These are phyloP conservation scores for Diabrotica virgifera DNA, from an alignment of 1,140 invertebrate species.

Conservation along the genomic window DNA sequence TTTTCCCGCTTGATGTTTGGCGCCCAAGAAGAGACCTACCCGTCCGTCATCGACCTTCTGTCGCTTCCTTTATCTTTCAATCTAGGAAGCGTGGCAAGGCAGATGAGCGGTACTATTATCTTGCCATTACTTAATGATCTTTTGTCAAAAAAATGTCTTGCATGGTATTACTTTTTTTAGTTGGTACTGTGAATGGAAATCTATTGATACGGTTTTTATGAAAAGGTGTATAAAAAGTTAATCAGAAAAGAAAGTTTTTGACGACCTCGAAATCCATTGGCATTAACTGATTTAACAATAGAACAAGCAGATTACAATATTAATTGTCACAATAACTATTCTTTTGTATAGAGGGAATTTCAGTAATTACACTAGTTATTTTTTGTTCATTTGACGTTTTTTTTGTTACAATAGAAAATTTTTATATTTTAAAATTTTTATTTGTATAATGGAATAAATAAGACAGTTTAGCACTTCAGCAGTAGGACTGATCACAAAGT, in stretches of 20 bases:
- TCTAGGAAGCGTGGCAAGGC: background rate
- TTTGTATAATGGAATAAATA: too few relatives aligned
- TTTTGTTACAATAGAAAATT: too few relatives aligned
- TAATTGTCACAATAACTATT: too few relatives aligned
- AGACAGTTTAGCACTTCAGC: too few relatives aligned
- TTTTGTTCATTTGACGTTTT: too few relatives aligned
- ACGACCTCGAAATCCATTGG: background rate
- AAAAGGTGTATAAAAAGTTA: background rate
- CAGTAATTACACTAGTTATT: too few relatives aligned
- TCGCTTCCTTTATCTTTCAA: constrained; percentile 2
- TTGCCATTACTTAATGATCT: constrained; percentile 2
- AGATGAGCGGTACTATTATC: background rate
- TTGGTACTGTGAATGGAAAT: background rate
- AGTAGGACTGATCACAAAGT: too few relatives aligned
- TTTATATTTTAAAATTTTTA: too few relatives aligned
- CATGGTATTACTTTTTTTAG: background rate
- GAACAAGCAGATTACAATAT: too few relatives aligned
- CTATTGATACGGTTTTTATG: background rate
- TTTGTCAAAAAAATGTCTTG: background rate
- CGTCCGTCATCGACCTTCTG: constrained; percentile 1
- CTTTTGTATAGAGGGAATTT: too few relatives aligned
- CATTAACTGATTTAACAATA: too few relatives aligned
- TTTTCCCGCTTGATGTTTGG: constrained; percentile 1
- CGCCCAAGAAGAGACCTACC: background rate
- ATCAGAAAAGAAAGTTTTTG: background rate